Conservation (phyloP, 2,888 invertebrate species). For the Cephus runcator region DNA sequence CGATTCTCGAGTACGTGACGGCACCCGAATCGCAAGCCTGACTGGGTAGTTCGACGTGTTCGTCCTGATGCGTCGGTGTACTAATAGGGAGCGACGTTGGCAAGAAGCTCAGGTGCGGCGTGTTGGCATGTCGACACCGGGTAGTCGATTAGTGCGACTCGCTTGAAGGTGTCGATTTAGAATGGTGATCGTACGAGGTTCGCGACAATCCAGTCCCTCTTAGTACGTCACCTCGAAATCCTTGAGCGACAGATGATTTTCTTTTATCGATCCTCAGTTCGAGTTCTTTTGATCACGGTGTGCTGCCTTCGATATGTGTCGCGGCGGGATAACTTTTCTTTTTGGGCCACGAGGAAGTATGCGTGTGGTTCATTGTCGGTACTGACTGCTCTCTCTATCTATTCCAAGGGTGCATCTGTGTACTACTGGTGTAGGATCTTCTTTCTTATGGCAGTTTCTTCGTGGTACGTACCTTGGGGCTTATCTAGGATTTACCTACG, state of each 20-base stretch:
- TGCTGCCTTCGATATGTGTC: background rate
- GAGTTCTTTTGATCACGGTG: background rate
- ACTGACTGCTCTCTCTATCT: background rate
- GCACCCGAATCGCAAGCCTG: conserved; percentile 49
- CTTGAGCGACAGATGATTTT: background rate
- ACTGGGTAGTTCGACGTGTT: conserved; percentile 22
- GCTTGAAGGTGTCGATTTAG: conserved; percentile 44
- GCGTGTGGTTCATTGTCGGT: background rate
- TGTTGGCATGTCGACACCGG: conserved; percentile 41
- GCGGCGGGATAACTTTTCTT: background rate
- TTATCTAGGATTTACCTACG: conserved; percentile 5
- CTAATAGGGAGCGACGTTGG: conserved; percentile 35
- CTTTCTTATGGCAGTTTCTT: background rate
- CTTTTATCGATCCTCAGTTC: background rate
- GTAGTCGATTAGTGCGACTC: conserved; percentile 41
- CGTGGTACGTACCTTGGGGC: background rate
- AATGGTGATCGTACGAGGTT: conserved; percentile 36
- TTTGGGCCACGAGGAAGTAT: background rate
- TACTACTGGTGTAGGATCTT: background rate
- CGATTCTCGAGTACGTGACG: conserved; percentile 47
- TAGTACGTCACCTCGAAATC: conserved; percentile 5
- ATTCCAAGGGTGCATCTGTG: background rate
- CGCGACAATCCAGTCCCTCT: conserved; percentile 14
- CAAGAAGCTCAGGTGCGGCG: conserved; percentile 34
- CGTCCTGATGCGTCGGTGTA: conserved; percentile 11